Conservation (phyloP, 2,113 vertebrate genomes). For the Halcyon malimbica region DNA sequence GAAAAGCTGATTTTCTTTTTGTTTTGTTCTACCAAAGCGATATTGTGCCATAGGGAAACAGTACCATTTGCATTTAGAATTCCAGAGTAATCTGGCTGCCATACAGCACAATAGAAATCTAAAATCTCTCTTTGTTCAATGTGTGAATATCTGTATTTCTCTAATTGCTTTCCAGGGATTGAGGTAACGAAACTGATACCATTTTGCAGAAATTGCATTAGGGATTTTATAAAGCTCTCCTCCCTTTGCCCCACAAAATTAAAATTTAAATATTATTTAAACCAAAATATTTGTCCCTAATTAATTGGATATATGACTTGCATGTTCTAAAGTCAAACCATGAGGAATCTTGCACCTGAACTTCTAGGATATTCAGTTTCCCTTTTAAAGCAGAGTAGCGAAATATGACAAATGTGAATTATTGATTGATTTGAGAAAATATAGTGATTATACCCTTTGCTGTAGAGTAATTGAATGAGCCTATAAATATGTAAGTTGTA, state of each 20-base stretch:
- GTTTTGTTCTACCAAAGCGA: not conserved
- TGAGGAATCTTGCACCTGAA: not conserved
- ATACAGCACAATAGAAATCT: not conserved
- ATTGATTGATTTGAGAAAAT: conserved; percentile 13
- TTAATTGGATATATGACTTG: not conserved
- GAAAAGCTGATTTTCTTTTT: not conserved
- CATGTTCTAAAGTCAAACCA: not conserved
- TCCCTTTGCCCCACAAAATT: not conserved
- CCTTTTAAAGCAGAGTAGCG: not conserved
- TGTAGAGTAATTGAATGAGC: not conserved
- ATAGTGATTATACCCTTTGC: not conserved
- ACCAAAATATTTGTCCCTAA: not conserved
- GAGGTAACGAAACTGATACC: not conserved
- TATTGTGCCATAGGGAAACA: not conserved
- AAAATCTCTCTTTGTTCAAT: not conserved
- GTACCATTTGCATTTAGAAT: not conserved
- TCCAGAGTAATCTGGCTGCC: not conserved
- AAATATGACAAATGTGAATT: not conserved
- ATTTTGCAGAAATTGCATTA: not conserved
- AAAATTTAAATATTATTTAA: not conserved
- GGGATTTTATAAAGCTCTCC: not conserved
- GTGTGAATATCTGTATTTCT: not conserved
- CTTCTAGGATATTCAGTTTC: not conserved
- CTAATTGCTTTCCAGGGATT: not conserved
- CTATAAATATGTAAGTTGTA: not conserved